Evolutionary conservation across 2,113 vertebrate species (phyloP).

Genomic region (Melanerpes aurifrons): DNA sequence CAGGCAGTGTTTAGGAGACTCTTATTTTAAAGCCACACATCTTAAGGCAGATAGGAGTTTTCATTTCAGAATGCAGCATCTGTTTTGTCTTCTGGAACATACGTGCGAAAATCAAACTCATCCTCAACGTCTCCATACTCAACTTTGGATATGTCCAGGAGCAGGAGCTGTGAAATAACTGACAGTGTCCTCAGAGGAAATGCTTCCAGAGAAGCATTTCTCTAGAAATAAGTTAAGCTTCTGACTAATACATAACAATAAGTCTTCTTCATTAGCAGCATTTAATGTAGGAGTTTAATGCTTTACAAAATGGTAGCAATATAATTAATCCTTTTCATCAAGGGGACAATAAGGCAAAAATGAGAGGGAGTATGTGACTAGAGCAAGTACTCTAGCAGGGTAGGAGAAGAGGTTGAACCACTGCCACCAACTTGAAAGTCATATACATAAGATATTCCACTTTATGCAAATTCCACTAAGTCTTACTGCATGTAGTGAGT

Average conservation of each 20-base stretch:
- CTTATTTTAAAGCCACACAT: neutral
- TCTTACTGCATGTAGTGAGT: neutral
- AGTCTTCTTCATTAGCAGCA: neutral
- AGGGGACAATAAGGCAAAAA: neutral
- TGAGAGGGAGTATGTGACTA: neutral
- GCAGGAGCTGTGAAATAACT: neutral
- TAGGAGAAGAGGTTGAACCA: neutral
- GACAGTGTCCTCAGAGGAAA: neutral
- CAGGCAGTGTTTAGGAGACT: neutral
- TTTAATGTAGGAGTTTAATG: neutral
- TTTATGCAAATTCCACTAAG: neutral
- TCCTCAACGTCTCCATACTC: neutral
- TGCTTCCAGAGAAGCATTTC: neutral
- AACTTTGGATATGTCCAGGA: neutral
- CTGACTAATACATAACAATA: neutral
- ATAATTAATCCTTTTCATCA: neutral
- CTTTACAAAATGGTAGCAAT: neutral
- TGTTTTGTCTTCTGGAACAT: neutral
- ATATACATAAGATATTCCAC: neutral
- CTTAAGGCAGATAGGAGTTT: neutral
- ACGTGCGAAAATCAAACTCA: neutral
- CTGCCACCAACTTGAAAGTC: neutral
- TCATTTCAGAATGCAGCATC: neutral
- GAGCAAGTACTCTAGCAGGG: neutral
- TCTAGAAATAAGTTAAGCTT: neutral